Percentiles rank a stretch among this genome's conserved stretches.
Evolutionary conservation across 2,113 vertebrate genomes (phyloP).

Genomic region (Egretta garzetta): DNA sequence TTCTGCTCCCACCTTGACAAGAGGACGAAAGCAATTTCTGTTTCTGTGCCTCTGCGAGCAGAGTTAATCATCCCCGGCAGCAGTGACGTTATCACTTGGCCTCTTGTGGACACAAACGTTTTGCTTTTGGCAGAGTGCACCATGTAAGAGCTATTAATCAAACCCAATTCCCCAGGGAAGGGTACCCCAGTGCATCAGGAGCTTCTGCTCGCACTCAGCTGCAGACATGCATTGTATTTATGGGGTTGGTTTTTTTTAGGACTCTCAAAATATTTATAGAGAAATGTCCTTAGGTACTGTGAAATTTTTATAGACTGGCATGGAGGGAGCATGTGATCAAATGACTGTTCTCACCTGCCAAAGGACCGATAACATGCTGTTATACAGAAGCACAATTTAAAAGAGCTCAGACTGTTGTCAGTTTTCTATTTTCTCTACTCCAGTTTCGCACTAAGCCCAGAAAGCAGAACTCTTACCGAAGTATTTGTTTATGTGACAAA

Average conservation of each 20-base stretch:
- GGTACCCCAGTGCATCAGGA: not conserved
- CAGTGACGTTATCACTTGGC: conserved; percentile 49
- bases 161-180: not conserved
- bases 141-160: conserved; percentile 27
- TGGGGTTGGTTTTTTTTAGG: not conserved
- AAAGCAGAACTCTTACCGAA: not conserved
- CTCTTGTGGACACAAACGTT: conserved; percentile 44
- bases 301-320: conserved; percentile 9
- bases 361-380: not conserved
- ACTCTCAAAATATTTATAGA: conserved; percentile 29
- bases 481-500: not conserved
- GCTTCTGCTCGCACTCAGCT: not conserved
- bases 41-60: not conserved
- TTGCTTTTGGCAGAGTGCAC: conserved; percentile 43
- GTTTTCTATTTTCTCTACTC: not conserved
- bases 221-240: not conserved
- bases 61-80: conserved; percentile 51
- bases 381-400: not conserved
- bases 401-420: not conserved
- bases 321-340: not conserved
- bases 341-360: conserved; percentile 37
- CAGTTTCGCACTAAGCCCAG: not conserved
- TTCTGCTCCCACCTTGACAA: conserved; percentile 16
- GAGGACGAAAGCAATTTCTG: conserved; percentile 42
- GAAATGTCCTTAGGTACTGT: not conserved